Evolutionary conservation across 1,140 invertebrate genomes (phyloP), one percentile per base, ranked within the genome.

Genomic region (Neodiprion pinetum): DNA sequence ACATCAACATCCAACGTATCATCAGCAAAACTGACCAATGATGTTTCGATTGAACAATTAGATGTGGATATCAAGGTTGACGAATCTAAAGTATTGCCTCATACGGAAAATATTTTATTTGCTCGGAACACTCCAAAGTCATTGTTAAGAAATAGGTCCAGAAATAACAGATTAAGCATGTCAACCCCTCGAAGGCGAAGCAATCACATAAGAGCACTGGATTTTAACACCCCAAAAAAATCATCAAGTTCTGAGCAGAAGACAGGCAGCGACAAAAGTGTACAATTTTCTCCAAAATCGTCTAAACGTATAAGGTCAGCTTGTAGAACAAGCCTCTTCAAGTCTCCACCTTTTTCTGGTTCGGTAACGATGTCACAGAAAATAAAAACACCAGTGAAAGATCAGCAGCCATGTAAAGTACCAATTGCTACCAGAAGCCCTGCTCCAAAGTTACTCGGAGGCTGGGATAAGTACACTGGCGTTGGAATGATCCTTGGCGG

Each of bases 211-310:
- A 82, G 88, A 23, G 85, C 84, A 0, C 72, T 89, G 0, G 85
- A 89, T 61, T 89, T 89, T 67, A 84, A 77, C 40, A 89, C 88
- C 0, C 88, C 88, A 4, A 78, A 74, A 1, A 88, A 87, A 66
- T 23, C 71, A 0, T 61, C 68, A 0, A 78, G 66, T 21, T 73
- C 73, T 0, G 73, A 48, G 1, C 77, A 70, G 1, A 80, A 80
- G 65, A 72, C 72, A 1, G 72, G 67, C 0, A 73, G 49, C 4
- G 75, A 74, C 7, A 76, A 78, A 0, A 81, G 66, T 14, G 0
- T 49, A 0, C 70, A 50, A 17, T 77, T 74, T n/a, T 8, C 53
- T 0, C 67, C 75, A 0, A 81, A 75, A n/a, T 79, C 69, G 21
- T 48, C 53, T 8, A 77, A 72, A 72, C 67, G 73, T 1, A 71